phyloP scores from a whole-genome alignment of 2,113 vertebrate species.

The Psilopogon haemacephalus region DNA sequence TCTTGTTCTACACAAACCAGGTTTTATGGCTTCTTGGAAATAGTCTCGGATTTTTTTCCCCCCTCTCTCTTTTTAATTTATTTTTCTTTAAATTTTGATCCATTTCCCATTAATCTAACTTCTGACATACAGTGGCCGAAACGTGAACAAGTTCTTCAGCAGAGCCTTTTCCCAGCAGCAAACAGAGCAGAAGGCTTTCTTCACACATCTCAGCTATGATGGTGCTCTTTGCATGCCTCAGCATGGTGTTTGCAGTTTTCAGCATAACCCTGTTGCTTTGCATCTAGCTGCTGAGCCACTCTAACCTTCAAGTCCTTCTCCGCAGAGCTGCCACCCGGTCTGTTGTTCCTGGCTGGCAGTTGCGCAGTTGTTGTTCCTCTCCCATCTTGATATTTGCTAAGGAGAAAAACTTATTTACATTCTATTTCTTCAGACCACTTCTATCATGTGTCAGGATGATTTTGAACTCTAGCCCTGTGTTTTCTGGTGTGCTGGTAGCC shows the following conservation, averaged over 20 bases:
- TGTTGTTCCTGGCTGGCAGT: constrained; percentile 5
- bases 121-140: background rate
- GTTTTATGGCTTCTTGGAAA: background rate
- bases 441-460: background rate
- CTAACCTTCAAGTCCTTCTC: background rate
- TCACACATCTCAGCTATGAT: constrained; percentile 54
- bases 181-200: constrained; percentile 63
- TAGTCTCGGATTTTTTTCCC: background rate
- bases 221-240: constrained; percentile 51
- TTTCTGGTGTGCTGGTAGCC: background rate
- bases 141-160: background rate
- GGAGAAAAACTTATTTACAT: constrained; percentile 31
- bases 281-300: constrained; percentile 4
- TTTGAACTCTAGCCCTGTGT: background rate
- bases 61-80: too few relatives aligned
- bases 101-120: background rate
- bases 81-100: background rate
- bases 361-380: constrained; percentile 22
- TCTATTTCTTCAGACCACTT: constrained; percentile 9
- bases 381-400: constrained; percentile 7
- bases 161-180: constrained; percentile 26
- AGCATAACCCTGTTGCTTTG: constrained; percentile 55
- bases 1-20: background rate
- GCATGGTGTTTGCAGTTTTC: constrained; percentile 43
- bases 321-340: background rate